Evolutionary conservation across 64 coral and sea anemone species (phyloP).

Genomic region (Platygyra sinensis): DNA sequence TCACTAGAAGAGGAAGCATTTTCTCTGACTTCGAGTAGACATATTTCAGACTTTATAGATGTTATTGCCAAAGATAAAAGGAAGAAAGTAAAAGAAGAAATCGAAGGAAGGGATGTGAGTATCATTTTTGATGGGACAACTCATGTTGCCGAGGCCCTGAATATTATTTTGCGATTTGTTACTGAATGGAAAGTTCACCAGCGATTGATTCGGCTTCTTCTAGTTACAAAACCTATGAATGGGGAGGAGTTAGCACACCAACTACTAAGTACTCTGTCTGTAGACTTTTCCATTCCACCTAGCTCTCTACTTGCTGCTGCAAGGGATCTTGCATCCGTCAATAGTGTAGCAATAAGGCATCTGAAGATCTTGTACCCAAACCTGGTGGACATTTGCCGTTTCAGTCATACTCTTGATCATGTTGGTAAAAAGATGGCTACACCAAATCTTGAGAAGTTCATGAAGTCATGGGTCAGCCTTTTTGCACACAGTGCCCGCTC

Average conservation of each 20-base stretch:
- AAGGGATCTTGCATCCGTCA: constrained; percentile 50
- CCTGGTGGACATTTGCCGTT: constrained; percentile 73
- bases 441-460: constrained; percentile 43
- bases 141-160: constrained; percentile 31
- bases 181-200: constrained; percentile 44
- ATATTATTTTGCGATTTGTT: constrained; percentile 55
- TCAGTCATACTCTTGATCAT: constrained; percentile 67
- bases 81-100: constrained; percentile 58
- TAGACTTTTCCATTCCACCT: constrained; percentile 63
- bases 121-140: constrained; percentile 60
- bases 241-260: constrained; percentile 57
- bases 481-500: constrained; percentile 56
- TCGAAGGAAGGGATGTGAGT: constrained; percentile 18
- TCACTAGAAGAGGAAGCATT: constrained; percentile 40
- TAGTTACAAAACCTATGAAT: constrained; percentile 54
- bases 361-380: constrained; percentile 61
- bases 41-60: constrained; percentile 49
- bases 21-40: constrained; percentile 17
- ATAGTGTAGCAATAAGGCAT: constrained; percentile 61
- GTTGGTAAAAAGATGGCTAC: constrained; percentile 53
- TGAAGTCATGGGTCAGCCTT: constrained; percentile 52
- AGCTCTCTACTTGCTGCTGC: constrained; percentile 61
- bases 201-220: constrained; percentile 58
- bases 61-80: constrained; percentile 51
- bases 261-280: constrained; percentile 59